A percentile compares a stretch with the other conserved stretches of the same genome.
phyloP scores from a whole-genome alignment of 2,797 vertebrate species.

The Bufotes viridis region DNA sequence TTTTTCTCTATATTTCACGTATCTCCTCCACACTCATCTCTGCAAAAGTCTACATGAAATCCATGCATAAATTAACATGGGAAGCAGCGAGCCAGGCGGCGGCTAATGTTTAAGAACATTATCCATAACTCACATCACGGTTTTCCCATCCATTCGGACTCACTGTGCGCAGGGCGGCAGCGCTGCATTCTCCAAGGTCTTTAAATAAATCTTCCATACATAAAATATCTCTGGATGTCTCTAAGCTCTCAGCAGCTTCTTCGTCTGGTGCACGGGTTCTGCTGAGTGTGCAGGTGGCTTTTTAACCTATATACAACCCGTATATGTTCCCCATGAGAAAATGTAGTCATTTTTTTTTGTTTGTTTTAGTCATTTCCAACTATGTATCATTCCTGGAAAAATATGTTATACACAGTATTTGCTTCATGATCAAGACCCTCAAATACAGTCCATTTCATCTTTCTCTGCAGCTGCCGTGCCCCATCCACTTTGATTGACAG shows the following conservation, averaged over 20 bases:
- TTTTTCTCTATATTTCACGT: background rate
- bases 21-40: background rate
- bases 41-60: slow-evolving; percentile 5
- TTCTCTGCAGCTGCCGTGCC: too few species aligned
- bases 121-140: slow-evolving; percentile 19
- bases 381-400: background rate
- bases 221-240: slow-evolving; percentile 12
- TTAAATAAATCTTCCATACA: slow-evolving; percentile 47
- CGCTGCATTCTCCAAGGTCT: slow-evolving; percentile 37
- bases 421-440: too few species aligned
- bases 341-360: background rate
- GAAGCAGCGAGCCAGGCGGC: background rate
- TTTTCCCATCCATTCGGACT: slow-evolving; percentile 20
- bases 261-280: background rate
- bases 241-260: background rate
- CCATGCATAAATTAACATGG: slow-evolving; percentile 5
- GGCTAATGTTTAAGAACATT: slow-evolving; percentile 11
- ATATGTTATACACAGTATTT: background rate
- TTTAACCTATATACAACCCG: background rate
- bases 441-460: too few species aligned
- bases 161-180: background rate
- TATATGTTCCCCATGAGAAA: background rate
- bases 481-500: too few species aligned
- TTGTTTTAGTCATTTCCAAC: background rate
- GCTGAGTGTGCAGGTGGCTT: slow-evolving; percentile 24